Percentiles rank a stretch among this genome's conserved stretches.
Conservation (phyloP, 2,113 vertebrate species). For the Ivindomyrus marchei region DNA sequence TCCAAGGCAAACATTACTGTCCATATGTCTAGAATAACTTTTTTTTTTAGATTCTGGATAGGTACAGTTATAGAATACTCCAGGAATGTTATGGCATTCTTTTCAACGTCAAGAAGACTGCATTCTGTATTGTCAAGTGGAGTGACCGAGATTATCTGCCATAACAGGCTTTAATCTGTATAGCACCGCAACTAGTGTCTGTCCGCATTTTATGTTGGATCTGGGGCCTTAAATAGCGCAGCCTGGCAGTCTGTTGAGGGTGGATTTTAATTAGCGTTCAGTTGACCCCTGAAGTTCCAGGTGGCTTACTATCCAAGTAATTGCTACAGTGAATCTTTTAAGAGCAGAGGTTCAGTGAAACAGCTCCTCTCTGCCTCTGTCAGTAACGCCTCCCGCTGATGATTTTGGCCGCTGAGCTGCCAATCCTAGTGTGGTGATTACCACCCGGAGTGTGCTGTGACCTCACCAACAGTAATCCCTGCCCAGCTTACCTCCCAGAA, state of each 20-base stretch:
- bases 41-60: not conserved
- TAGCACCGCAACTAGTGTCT: not conserved
- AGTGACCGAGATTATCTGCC: not conserved
- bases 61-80: not conserved
- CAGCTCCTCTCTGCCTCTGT: not conserved
- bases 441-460: not conserved
- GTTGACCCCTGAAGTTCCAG: not conserved
- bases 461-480: not conserved
- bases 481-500: not conserved
- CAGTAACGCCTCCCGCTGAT: not conserved
- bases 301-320: not conserved
- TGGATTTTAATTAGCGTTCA: not conserved
- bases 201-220: not conserved
- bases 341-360: not conserved
- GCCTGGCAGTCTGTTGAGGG: not conserved
- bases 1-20: not conserved
- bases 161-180: not conserved
- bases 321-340: not conserved
- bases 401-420: not conserved
- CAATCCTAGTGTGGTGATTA: slow-evolving; percentile 23
- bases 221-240: not conserved
- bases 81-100: not conserved
- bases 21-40: not conserved
- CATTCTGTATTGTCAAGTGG: not conserved
- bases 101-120: not conserved